Evolutionary conservation across 1,140 invertebrate genomes (phyloP).

Genomic region (Coenobita brevimanus): DNA sequence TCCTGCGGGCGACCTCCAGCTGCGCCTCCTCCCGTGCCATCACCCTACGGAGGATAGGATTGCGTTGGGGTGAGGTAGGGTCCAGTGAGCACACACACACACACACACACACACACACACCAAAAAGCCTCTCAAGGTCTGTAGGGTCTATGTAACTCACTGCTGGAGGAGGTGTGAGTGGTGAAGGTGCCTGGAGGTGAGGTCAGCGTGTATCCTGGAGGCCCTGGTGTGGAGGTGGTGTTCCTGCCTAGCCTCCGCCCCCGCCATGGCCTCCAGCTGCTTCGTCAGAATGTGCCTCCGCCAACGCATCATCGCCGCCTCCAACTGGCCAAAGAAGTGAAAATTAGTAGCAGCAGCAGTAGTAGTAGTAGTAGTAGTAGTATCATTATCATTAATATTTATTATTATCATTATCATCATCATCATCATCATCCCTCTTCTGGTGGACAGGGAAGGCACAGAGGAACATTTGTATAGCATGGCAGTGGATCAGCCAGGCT

Average conservation of each 20-base stretch:
- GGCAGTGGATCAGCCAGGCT: too few relatives aligned
- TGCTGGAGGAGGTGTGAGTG: conserved; percentile 46
- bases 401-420: too few relatives aligned
- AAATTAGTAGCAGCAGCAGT: too few relatives aligned
- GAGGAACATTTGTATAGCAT: too few relatives aligned
- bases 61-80: too few relatives aligned
- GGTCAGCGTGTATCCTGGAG: conserved; percentile 39
- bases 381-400: too few relatives aligned
- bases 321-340: too few relatives aligned
- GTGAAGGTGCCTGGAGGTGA: conserved; percentile 16
- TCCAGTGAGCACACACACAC: not conserved
- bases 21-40: conserved; percentile 48
- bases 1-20: conserved; percentile 28
- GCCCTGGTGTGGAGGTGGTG: conserved; percentile 40
- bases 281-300: conserved; percentile 42
- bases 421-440: too few relatives aligned
- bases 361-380: too few relatives aligned
- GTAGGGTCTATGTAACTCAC: conserved; percentile 1
- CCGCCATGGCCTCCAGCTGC: conserved; percentile 39
- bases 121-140: not conserved
- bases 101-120: not conserved
- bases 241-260: conserved; percentile 40
- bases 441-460: too few relatives aligned
- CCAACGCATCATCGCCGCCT: conserved; percentile 56
- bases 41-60: conserved; percentile 16